Base-by-base conservation (phyloP, 2,113 vertebrate genomes). In the Bubalus kerabau region DNA sequence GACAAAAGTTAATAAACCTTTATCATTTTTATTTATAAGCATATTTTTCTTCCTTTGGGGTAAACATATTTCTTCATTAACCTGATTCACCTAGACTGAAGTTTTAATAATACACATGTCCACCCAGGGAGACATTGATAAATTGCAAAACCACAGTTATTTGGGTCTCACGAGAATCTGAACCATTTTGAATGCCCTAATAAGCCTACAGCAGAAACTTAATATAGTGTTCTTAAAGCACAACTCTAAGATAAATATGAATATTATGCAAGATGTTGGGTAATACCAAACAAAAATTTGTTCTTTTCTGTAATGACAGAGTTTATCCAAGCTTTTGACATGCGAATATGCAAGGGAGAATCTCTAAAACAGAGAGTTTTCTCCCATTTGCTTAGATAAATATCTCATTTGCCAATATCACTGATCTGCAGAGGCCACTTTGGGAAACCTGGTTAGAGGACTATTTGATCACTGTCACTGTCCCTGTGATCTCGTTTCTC, bases 51-150 rank as follows among this genome's bases (percentile, higher is more conserved):
- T 62, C 14, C 28, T 84, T 91, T 80, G 12, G 15, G 5, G 1
- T 6, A 64, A 7, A 0, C 7, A 30, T 60, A 13, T 43, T 46
- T n/a, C 13, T 14, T 7, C 19, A 46, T 96, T 60, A 87, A 83
- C 21, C 32, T 64, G 46, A 92, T 21, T 80, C 52, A 88, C 24
- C 17, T 87, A 48, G 32, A 87, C 5, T 30, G 28, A 93, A 32
- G 9, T 26, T 5, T 28, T 52, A 36, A 3, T 7, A 21, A 3
- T 8, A 10, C 50, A 24, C 0, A 2, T 46, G 7, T 84, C 0
- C 48, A 62, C 10, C 30, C 8, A 78, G 3, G 13, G 4, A 57
- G 23, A 46, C 32, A 14, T 3, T 57, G 30, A 21, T 24, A 11
- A 74, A 60, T 7, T 28, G 2, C 30, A 40, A 57, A 71, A 5